phyloP scores from a whole-genome alignment of 2,797 vertebrate genomes.

The Poecilia wingei region DNA sequence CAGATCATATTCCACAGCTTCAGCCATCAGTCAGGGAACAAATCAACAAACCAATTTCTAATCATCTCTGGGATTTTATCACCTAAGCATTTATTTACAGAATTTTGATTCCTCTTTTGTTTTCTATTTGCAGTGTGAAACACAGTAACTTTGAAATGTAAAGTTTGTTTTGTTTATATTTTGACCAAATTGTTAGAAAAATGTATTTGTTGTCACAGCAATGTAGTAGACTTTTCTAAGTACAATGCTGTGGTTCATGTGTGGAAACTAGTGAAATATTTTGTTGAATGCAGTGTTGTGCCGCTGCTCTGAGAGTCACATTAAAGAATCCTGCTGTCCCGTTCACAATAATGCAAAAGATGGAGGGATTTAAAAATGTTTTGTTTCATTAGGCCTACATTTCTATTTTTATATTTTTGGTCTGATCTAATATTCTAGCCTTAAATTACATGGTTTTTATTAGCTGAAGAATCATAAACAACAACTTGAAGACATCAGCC shows the following conservation, averaged over 20 bases:
- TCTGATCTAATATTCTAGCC: neutral
- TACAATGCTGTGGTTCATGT: neutral
- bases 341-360: neutral
- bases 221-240: neutral
- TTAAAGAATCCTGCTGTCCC: neutral
- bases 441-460: neutral
- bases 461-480: too few species aligned
- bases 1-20: neutral
- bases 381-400: neutral
- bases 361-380: neutral
- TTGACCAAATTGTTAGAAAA: neutral
- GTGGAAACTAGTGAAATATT: neutral
- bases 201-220: neutral
- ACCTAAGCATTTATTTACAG: neutral
- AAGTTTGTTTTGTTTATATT: neutral
- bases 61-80: neutral
- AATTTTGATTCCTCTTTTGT: neutral
- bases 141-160: neutral
- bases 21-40: neutral
- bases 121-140: neutral
- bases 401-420: neutral
- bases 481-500: neutral
- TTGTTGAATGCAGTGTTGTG: neutral
- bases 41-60: neutral
- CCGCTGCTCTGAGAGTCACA: neutral